Conservation (phyloP, 2,888 invertebrate species). For the Ophion obscuratus region DNA sequence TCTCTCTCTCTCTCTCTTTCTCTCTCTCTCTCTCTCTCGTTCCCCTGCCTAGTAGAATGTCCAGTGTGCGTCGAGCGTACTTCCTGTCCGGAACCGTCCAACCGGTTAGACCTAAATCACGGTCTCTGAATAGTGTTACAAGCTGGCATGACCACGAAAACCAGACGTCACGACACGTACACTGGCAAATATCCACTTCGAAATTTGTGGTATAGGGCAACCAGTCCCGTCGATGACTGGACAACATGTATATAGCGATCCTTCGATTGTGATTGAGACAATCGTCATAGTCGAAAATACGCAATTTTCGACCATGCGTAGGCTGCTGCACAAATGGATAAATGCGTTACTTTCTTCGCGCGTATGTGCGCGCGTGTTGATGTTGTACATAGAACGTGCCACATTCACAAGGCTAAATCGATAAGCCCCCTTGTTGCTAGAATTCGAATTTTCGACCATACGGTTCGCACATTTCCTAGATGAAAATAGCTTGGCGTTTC, state of each 20-base stretch:
- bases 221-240: conserved; percentile 39
- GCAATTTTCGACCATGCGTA: neutral
- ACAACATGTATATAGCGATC: conserved; percentile 37
- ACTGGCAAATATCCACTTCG: conserved; percentile 33
- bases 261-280: conserved; percentile 40
- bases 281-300: conserved; percentile 20
- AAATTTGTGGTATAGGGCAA: conserved; percentile 47
- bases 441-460: conserved; percentile 7
- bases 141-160: conserved; percentile 61
- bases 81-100: conserved; percentile 73
- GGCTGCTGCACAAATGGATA: neutral
- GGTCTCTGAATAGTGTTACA: conserved; percentile 70
- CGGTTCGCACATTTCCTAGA: conserved; percentile 49
- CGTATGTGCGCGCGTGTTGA: neutral
- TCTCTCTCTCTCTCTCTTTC: neutral
- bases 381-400: neutral
- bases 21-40: neutral
- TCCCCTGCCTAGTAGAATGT: conserved; percentile 27
- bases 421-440: neutral
- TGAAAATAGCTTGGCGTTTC: conserved; percentile 20
- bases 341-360: neutral
- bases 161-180: conserved; percentile 54
- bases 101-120: conserved; percentile 73
- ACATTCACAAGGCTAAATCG: neutral
- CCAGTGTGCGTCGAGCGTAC: conserved; percentile 58